These are phyloP conservation scores for Eurosta solidaginis DNA, from an alignment of 1,140 invertebrate genomes.

Conservation along the genomic window DNA sequence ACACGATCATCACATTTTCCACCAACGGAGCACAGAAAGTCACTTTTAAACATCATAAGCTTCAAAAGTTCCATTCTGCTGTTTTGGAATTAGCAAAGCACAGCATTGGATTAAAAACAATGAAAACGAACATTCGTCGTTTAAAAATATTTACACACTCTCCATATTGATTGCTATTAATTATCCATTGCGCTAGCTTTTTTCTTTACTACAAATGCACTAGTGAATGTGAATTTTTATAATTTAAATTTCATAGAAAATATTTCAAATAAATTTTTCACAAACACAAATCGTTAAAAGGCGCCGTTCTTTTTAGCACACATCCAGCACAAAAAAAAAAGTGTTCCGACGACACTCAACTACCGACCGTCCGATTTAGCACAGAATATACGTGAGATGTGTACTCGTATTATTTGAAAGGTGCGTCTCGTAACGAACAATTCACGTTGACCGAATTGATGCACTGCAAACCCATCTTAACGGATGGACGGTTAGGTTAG, in stretches of 20 bases:
- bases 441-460: slow-evolving; percentile 9
- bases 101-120: too few species aligned
- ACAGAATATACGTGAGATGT: not conserved
- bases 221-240: not conserved
- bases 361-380: not conserved
- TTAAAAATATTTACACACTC: not conserved
- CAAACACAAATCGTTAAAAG: not conserved
- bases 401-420: not conserved
- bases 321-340: not conserved
- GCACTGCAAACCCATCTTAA: slow-evolving; percentile 20
- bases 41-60: slow-evolving; percentile 60
- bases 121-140: not conserved
- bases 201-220: not conserved
- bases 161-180: not conserved
- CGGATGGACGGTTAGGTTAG: slow-evolving; percentile 21
- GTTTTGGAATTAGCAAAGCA: not conserved
- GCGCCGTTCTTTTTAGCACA: not conserved
- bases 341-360: not conserved
- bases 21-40: slow-evolving; percentile 49
- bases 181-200: not conserved
- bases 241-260: not conserved
- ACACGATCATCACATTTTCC: slow-evolving; percentile 63
- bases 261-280: not conserved
- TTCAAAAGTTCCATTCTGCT: slow-evolving; percentile 58
- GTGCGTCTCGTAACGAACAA: slow-evolving; percentile 20